Percentiles rank a stretch among this genome's conserved stretches.
phyloP scores from a whole-genome alignment of 1,140 invertebrate species.

The Periplaneta americana region DNA sequence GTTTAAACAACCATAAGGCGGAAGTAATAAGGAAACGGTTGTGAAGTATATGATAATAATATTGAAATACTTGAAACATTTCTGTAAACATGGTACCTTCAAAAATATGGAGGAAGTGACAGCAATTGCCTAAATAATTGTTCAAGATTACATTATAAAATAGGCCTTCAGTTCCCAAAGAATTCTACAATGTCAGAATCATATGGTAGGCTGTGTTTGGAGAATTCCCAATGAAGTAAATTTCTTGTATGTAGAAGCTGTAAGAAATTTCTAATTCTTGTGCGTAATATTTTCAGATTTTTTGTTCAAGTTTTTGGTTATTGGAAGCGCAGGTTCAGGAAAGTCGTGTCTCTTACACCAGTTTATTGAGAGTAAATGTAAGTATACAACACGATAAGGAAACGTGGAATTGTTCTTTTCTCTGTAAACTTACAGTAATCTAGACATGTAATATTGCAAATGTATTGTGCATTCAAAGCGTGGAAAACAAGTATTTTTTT shows the following conservation, averaged over 20 bases:
- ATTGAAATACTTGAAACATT: background rate
- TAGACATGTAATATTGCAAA: too few species aligned
- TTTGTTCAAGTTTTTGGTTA: slow-evolving; percentile 79
- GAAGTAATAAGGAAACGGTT: background rate
- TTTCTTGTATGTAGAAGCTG: background rate
- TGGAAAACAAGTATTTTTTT: too few species aligned
- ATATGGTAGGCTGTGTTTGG: background rate
- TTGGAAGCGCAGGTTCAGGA: slow-evolving; percentile 77
- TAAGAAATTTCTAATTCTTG: background rate
- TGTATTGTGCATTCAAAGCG: too few species aligned
- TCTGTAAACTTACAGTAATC: too few species aligned
- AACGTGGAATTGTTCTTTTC: too few species aligned
- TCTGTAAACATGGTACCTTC: background rate
- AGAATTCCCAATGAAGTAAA: background rate
- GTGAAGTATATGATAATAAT: background rate
- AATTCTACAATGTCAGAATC: slow-evolving; percentile 10
- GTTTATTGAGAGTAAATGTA: slow-evolving; percentile 88
- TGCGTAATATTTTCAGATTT: slow-evolving; percentile 55
- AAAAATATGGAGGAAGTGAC: background rate
- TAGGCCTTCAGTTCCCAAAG: background rate
- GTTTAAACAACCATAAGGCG: background rate
- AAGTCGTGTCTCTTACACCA: slow-evolving; percentile 86
- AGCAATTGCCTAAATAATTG: background rate
- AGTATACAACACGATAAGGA: slow-evolving; percentile 34
- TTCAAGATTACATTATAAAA: background rate